phyloP scores from a whole-genome alignment of 2,113 vertebrate genomes.

The Catharus bicknelli region DNA sequence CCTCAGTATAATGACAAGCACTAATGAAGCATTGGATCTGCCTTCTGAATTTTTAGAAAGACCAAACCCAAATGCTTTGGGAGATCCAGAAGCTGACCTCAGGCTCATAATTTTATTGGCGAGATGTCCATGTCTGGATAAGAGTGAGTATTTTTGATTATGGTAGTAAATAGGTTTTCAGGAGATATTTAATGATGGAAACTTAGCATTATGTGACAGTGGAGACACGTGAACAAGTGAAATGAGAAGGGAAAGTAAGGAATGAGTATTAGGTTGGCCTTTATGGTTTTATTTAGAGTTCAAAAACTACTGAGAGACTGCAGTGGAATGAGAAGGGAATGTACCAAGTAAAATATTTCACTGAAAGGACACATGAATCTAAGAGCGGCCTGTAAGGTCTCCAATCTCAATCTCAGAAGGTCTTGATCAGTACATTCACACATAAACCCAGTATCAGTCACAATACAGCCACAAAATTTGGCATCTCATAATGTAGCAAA shows the following conservation, averaged over 20 bases:
- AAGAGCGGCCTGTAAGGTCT: background rate
- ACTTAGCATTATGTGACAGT: background rate
- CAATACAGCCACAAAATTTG: background rate
- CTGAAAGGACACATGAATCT: background rate
- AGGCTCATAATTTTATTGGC: background rate
- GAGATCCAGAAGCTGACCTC: background rate
- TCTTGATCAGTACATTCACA: background rate
- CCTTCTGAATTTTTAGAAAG: background rate
- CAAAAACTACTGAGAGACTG: background rate
- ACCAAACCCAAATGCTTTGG: background rate
- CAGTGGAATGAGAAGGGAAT: background rate
- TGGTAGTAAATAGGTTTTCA: background rate
- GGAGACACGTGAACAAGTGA: background rate
- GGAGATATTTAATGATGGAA: background rate
- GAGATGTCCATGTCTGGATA: background rate
- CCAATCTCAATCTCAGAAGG: background rate
- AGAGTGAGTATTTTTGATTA: background rate
- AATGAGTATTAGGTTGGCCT: background rate
- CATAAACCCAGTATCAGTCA: background rate
- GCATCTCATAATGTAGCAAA: background rate
- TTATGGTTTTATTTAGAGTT: background rate
- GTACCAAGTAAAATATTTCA: background rate
- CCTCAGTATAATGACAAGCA: fast-evolving
- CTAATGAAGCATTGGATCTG: background rate
- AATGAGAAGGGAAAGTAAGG: background rate